Evolutionary conservation across 2,797 vertebrate species (phyloP).

Genomic region (Parauchenoglanis punctatus): DNA sequence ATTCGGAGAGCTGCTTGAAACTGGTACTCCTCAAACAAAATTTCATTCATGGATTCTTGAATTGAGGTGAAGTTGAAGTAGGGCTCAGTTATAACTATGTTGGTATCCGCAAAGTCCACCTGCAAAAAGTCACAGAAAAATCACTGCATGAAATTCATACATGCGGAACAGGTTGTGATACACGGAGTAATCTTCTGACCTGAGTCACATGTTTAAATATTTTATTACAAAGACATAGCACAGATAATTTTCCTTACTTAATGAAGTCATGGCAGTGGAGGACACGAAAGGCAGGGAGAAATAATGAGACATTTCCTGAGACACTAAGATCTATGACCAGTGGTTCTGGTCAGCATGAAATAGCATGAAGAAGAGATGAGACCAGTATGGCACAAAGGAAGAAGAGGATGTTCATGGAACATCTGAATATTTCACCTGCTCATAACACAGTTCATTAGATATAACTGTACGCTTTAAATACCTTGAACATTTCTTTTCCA

Average conservation of each 20-base stretch:
- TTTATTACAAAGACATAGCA: neutral
- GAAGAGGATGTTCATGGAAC: neutral
- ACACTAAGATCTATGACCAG: neutral
- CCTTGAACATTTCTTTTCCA: slow-evolving; percentile 99
- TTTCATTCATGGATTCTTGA: slow-evolving; percentile 99
- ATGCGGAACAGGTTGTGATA: neutral
- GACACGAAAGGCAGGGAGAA: neutral
- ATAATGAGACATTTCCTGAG: neutral
- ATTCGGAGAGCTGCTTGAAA: slow-evolving; percentile 93
- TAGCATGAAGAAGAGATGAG: neutral
- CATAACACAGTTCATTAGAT: neutral
- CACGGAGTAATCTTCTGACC: neutral
- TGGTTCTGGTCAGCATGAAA: neutral
- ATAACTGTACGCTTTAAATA: slow-evolving; percentile 52
- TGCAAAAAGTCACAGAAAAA: slow-evolving; percentile 57
- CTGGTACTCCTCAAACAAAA: slow-evolving; percentile 98
- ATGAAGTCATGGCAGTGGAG: neutral
- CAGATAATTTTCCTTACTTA: neutral
- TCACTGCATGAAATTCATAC: neutral
- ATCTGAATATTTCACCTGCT: neutral
- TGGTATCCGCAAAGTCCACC: slow-evolving; percentile 96
- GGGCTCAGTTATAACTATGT: slow-evolving; percentile 93
- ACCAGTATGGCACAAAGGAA: neutral
- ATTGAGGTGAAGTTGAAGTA: slow-evolving; percentile 98
- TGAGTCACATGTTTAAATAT: neutral